Conservation (phyloP, 2,797 vertebrate genomes). For the Chanos chanos region DNA sequence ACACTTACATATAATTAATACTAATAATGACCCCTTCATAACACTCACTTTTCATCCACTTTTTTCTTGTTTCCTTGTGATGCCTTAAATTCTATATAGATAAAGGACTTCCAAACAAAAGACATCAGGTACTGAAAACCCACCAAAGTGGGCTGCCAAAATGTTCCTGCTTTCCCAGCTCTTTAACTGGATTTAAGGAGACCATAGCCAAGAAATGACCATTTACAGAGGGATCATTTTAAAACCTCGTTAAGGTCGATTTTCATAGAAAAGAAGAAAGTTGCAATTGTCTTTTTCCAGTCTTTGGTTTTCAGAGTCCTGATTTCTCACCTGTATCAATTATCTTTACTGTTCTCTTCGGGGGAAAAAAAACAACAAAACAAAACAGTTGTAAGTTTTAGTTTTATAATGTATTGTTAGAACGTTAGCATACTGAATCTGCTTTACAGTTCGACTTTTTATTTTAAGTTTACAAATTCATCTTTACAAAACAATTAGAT, state of each 20-base stretch:
- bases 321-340: slow-evolving; percentile 27
- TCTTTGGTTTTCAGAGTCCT: slow-evolving; percentile 23
- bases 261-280: slow-evolving; percentile 10
- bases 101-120: slow-evolving; percentile 66
- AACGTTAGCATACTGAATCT: slow-evolving; percentile 57
- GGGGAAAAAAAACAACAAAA: no score
- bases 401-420: slow-evolving; percentile 53
- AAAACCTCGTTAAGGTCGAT: slow-evolving; percentile 28
- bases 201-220: slow-evolving; percentile 1
- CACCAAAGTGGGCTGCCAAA: slow-evolving; percentile 80
- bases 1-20: no score
- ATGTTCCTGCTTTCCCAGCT: no score
- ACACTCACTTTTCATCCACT: slow-evolving; percentile 62
- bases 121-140: slow-evolving; percentile 55
- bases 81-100: slow-evolving; percentile 68
- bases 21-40: slow-evolving; percentile 2
- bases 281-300: slow-evolving; percentile 11
- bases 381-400: slow-evolving; percentile 52
- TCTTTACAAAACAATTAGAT: no score
- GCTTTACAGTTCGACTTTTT: slow-evolving; percentile 72
- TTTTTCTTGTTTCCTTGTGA: slow-evolving; percentile 55
- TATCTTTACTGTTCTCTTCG: slow-evolving; percentile 31
- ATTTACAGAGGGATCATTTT: no score
- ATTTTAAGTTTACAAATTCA: no score
- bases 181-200: slow-evolving; percentile 13